These are phyloP conservation scores for Eilema sororculum DNA, from an alignment of 2,888 invertebrate genomes.

Conservation along the genomic window DNA sequence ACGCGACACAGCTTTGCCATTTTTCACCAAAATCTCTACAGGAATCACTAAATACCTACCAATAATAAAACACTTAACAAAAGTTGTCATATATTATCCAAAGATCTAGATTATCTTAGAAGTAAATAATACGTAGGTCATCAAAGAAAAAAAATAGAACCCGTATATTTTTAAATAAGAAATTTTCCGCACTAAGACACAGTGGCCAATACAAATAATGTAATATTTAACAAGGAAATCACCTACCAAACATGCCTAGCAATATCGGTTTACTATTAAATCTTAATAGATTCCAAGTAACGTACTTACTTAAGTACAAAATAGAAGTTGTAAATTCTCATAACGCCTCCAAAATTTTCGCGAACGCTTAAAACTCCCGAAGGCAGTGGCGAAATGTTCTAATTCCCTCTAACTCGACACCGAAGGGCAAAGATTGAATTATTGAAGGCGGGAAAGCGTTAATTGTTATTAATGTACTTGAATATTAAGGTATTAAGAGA, in stretches of 20 bases:
- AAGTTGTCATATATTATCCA: too few species aligned
- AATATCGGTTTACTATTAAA: neutral
- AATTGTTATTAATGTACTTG: slow-evolving; percentile 69
- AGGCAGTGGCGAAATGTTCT: slow-evolving; percentile 55
- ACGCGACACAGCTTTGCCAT: too few species aligned
- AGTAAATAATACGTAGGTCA: too few species aligned
- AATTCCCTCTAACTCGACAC: slow-evolving; percentile 61
- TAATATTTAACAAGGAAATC: neutral
- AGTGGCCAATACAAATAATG: neutral
- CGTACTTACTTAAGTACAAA: slow-evolving; percentile 1
- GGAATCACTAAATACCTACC: too few species aligned
- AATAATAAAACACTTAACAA: too few species aligned
- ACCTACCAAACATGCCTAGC: neutral
- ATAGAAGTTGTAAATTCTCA: slow-evolving; percentile 38
- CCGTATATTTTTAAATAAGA: slow-evolving; percentile 36
- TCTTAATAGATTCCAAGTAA: slow-evolving; percentile 17
- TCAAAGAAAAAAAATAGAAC: slow-evolving; percentile 11
- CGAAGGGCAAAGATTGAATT: slow-evolving; percentile 68
- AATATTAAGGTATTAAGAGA: slow-evolving; percentile 54
- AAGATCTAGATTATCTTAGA: too few species aligned
- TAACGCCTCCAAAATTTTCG: slow-evolving; percentile 44
- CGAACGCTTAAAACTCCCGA: slow-evolving; percentile 41
- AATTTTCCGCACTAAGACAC: slow-evolving; percentile 38
- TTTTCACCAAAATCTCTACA: too few species aligned
- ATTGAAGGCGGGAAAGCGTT: slow-evolving; percentile 65